Base-by-base conservation (phyloP, 2,797 vertebrate genomes). In the Artibeus jamaicensis region DNA sequence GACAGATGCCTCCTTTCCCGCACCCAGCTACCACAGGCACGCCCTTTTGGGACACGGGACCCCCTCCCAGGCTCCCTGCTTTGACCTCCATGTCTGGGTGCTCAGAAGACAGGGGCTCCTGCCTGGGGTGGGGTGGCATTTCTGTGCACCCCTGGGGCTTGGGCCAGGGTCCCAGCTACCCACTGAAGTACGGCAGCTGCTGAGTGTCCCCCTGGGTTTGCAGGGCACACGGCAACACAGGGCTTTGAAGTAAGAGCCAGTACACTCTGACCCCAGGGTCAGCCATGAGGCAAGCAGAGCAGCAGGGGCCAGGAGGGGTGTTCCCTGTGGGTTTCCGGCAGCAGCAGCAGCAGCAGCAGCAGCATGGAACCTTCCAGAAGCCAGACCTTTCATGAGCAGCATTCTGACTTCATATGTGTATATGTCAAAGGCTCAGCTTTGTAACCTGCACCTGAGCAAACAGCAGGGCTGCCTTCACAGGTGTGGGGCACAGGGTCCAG, bases 51-150 rank as follows among this genome's bases (percentile, higher is more conserved):
- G 65, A 73, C 37, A 53, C 2, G 0, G 44, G 71, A 6, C 50
- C 37, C 78, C 59, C 37, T 71, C 59, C 29, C 16, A 6, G 26
- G 18, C 53, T n/a, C 22, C 0, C 6, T 11, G 68, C 53, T 19
- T 32, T 50, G 19, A 5, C 42, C 50, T 46, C 29, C 4, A 14
- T 2, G 12, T 29, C 6, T 12, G 6, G 57, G 62, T 26, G 18
- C 77, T 83, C 77, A 39, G 50, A 42, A 39, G 57, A 8, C 12
- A 10, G 53, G 18, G 42, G 29, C 78, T 53, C 55, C 79, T 5
- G 21, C 65, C 86, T 0, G 0, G 37, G 8, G n/a, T 0, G 9
- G 4, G 1, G n/a, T 0, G 0, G 55, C 0, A 0, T 12, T 29
- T 19, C 32, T 8, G 22, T 1, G 18, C 81, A 22, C 9, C 29